Evolutionary conservation across 1,140 invertebrate genomes (phyloP).

Genomic region (Bombus confusus): DNA sequence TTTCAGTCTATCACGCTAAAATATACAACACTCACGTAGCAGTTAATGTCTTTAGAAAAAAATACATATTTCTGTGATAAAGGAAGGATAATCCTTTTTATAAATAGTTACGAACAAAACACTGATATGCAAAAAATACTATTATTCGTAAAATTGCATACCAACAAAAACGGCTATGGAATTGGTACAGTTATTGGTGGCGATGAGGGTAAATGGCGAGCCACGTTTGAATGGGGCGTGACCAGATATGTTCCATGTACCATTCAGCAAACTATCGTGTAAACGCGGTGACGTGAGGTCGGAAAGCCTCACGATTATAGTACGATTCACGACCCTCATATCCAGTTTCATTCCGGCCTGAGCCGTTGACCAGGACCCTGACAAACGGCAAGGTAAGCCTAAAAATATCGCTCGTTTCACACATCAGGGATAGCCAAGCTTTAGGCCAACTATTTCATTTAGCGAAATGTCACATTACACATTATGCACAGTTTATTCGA

Average conservation of each 20-base stretch:
- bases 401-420: slow-evolving; percentile 49
- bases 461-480: background rate
- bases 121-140: background rate
- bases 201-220: slow-evolving; percentile 68
- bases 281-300: slow-evolving; percentile 31
- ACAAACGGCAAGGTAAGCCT: slow-evolving; percentile 72
- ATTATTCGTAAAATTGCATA: slow-evolving; percentile 30
- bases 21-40: no score
- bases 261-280: slow-evolving; percentile 61
- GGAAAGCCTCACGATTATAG: slow-evolving; percentile 60
- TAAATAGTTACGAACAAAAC: no score
- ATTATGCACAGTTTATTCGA: background rate
- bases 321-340: slow-evolving; percentile 68
- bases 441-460: background rate
- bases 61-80: no score
- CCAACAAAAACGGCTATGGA: slow-evolving; percentile 71
- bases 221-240: slow-evolving; percentile 65
- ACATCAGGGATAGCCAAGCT: slow-evolving; percentile 23
- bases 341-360: slow-evolving; percentile 68
- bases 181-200: slow-evolving; percentile 64
- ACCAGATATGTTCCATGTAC: slow-evolving; percentile 70
- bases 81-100: no score
- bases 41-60: no score
- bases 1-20: no score
- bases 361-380: slow-evolving; percentile 70